phyloP scores from a whole-genome alignment of 1,140 invertebrate genomes.

The Drosophila pseudoobscura region DNA sequence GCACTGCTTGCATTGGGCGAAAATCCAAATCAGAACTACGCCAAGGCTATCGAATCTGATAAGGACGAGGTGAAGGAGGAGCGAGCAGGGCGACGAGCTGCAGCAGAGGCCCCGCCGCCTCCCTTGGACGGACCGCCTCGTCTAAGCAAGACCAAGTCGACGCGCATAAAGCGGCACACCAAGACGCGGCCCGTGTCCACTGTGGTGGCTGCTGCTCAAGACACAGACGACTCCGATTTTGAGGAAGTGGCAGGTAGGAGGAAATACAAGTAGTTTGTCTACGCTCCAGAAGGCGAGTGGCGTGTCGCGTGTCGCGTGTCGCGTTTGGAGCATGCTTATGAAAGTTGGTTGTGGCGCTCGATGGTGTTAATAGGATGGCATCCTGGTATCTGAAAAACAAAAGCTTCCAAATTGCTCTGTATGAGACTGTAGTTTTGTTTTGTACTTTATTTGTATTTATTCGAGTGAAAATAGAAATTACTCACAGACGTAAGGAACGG shows the following conservation, averaged over 20 bases:
- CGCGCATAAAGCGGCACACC: constrained; percentile 69
- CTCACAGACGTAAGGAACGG: neutral
- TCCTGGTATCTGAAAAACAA: constrained; percentile 66
- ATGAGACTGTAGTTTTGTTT: constrained; percentile 76
- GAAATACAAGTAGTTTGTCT: constrained; percentile 76
- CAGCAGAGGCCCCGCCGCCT: constrained; percentile 30
- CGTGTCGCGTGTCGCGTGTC: neutral
- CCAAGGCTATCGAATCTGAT: constrained; percentile 37
- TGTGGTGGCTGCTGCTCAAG: constrained; percentile 73
- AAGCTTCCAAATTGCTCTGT: constrained; percentile 79
- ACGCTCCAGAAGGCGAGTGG: constrained; percentile 10
- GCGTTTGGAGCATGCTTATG: constrained; percentile 43
- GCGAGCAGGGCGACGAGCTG: constrained; percentile 17
- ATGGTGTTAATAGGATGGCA: constrained; percentile 30
- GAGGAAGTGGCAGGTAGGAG: constrained; percentile 86
- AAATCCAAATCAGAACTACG: constrained; percentile 75
- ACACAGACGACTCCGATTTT: constrained; percentile 87
- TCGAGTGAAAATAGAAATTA: constrained; percentile 37
- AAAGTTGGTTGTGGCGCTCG: constrained; percentile 63
- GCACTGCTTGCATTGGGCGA: constrained; percentile 84
- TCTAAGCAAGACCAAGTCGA: constrained; percentile 78
- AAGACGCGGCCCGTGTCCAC: constrained; percentile 73
- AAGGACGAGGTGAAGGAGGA: constrained; percentile 31
- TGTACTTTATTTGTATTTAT: constrained; percentile 39
- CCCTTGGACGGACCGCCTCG: constrained; percentile 54